Base-by-base conservation (phyloP, 1,140 invertebrate genomes). In the Drosophila varians region DNA sequence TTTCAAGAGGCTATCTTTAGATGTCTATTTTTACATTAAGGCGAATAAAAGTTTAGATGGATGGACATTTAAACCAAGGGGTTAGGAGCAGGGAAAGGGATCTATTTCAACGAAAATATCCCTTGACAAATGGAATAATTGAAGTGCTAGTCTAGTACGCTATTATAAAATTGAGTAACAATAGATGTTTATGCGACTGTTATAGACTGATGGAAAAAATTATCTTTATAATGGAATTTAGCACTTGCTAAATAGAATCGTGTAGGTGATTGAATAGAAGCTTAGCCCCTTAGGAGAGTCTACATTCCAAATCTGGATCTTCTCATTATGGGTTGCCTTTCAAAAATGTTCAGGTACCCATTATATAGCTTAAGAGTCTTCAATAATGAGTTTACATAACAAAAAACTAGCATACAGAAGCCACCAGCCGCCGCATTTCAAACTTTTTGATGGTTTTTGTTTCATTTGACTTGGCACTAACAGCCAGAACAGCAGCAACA, bases 371-470 rank as follows among this genome's bases (percentile, higher is more conserved):
- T n/a, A n/a, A n/a, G n/a, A n/a, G n/a, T n/a, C 23, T 7, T 25
- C 23, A 5, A 6, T 25, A 31, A 11, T 3, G 3, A 31, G 9
- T 31, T 1, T 7, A 6, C 23, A 6, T 28, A 8, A 3, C 9
- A n/a, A 11, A 31, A 11, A 31, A 4, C 28, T 31, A 26, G 7
- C 4, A 26, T 26, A 1, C 25, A 26, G 6, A 26, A 26, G 25
- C 25, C 4, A 21, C 2, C 21, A 21, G 21, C 21, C 48, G 61
- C 25, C 46, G 82, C 53, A 46, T 48, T 55, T 56, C 28, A 73
- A 34, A 46, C 31, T 45, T 65, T 66, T 66, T 58, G 40, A 62
- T 74, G 60, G 52, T 46, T 65, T 74, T 74, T 74, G 72, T 74
- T 74, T 62, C 70, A 74, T 74, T 47, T 65, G 52, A 74, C 42